phyloP scores from a whole-genome alignment of 2,888 invertebrate species.

The Oasisia sp. region DNA sequence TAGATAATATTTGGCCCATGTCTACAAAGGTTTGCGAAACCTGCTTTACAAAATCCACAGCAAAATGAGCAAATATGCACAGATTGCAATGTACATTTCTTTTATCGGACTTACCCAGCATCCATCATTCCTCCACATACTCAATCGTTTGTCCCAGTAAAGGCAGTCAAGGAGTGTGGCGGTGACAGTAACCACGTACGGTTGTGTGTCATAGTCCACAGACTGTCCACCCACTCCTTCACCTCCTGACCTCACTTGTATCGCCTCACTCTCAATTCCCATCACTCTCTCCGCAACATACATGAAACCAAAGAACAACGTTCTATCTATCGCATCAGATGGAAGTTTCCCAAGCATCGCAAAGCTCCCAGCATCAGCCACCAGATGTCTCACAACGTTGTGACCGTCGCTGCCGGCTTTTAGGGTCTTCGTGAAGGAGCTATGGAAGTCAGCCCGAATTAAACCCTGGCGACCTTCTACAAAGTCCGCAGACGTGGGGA shows the following conservation, averaged over 20 bases:
- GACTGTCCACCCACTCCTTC: background rate
- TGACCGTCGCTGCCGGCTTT: background rate
- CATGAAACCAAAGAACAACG: conserved; percentile 1
- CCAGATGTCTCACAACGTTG: background rate
- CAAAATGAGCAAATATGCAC: no score
- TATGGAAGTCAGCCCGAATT: background rate
- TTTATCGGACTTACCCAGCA: background rate
- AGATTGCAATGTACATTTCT: background rate
- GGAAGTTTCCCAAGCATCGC: background rate
- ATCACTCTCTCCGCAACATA: background rate
- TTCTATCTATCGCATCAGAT: background rate
- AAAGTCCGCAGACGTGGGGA: background rate
- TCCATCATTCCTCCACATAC: background rate
- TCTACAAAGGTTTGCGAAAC: no score
- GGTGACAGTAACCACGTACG: background rate
- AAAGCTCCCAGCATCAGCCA: background rate
- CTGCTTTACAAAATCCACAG: no score
- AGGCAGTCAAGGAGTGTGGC: background rate
- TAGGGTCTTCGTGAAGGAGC: background rate
- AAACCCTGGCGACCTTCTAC: background rate
- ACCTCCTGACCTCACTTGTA: background rate
- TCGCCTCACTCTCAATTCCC: background rate
- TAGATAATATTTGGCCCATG: no score
- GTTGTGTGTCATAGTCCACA: background rate
- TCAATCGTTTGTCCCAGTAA: background rate